Percentiles rank a stretch among this genome's conserved stretches.
Evolutionary conservation across 2,888 invertebrate species (phyloP).

Genomic region (Hybos culiciformis): DNA sequence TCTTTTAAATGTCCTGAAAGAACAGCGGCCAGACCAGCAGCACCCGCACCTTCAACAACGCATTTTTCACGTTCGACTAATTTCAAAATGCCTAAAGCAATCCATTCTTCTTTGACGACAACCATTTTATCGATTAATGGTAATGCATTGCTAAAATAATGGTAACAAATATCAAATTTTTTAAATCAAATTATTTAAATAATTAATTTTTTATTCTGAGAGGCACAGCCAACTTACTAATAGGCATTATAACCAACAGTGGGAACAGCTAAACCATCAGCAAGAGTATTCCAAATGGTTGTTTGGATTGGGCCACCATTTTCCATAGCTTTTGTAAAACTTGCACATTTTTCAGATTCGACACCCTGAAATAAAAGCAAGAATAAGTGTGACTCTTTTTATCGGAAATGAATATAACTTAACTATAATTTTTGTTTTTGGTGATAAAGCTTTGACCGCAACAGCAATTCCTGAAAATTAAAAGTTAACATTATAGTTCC

Average conservation of each 20-base stretch:
- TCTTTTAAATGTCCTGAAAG: conserved; percentile 68
- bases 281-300: conserved; percentile 58
- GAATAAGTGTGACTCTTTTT: not conserved
- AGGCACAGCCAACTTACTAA: no score
- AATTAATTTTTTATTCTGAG: no score
- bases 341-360: conserved; percentile 83
- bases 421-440: conserved; percentile 73
- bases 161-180: no score
- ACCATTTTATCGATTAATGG: conserved; percentile 65
- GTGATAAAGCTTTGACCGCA: conserved; percentile 75
- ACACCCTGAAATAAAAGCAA: conserved; percentile 50
- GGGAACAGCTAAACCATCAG: conserved; percentile 81
- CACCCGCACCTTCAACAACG: conserved; percentile 86
- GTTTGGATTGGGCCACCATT: conserved; percentile 54
- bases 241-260: conserved; percentile 80
- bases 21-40: conserved; percentile 71
- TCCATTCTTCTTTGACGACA: conserved; percentile 69
- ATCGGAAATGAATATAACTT: conserved; percentile 32
- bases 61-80: conserved; percentile 74
- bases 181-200: no score
- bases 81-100: conserved; percentile 65
- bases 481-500: no score
- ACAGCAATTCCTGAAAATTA: no score
- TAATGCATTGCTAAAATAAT: conserved; percentile 55
- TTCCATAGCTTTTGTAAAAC: conserved; percentile 62